These are phyloP conservation scores for Rhopilema esculentum DNA, from an alignment of 30 jellyfish, hydroid and myxozoan genomes.

Conservation along the genomic window DNA sequence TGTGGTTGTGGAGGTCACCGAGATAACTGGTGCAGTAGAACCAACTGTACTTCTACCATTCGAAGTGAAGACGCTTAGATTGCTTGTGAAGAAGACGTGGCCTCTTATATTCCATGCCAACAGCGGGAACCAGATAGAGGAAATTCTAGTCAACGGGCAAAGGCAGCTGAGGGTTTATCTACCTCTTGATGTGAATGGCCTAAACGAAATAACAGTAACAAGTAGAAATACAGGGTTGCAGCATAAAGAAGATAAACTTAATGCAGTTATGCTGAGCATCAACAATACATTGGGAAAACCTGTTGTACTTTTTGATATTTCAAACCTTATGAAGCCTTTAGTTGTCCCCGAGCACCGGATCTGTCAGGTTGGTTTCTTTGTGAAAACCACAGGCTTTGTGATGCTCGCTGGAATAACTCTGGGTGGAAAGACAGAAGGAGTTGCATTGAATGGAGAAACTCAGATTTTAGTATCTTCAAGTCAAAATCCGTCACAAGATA, in stretches of 20 bases:
- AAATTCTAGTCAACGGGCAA: constrained; percentile 89
- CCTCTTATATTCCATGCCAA: constrained; percentile 87
- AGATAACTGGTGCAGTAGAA: constrained; percentile 85
- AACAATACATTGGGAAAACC: constrained; percentile 82
- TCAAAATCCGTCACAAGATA: constrained; percentile 45
- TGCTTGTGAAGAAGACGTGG: constrained; percentile 78
- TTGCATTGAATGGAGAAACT: constrained; percentile 78
- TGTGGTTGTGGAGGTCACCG: constrained; percentile 62
- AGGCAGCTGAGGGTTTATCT: constrained; percentile 75
- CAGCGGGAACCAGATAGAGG: constrained; percentile 63
- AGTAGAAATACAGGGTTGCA: constrained; percentile 20
- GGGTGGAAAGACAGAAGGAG: constrained; percentile 63
- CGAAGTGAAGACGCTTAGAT: constrained; percentile 39
- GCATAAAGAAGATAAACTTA: constrained; percentile 9
- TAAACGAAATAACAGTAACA: constrained; percentile 35
- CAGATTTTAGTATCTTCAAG: constrained; percentile 32
- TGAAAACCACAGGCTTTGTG: constrained; percentile 69
- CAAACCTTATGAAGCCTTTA: constrained; percentile 78
- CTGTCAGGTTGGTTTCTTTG: constrained; percentile 86
- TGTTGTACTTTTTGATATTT: constrained; percentile 77
- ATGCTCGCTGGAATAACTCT: constrained; percentile 77
- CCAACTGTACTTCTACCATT: constrained; percentile 74
- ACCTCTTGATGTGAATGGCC: constrained; percentile 12
- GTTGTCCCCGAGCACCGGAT: constrained; percentile 76
- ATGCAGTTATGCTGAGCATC: constrained; percentile 67